Evolutionary conservation across 2,888 invertebrate species (phyloP), one percentile per base, ranked within the genome.

Genomic region (Folsomia manolachei): DNA sequence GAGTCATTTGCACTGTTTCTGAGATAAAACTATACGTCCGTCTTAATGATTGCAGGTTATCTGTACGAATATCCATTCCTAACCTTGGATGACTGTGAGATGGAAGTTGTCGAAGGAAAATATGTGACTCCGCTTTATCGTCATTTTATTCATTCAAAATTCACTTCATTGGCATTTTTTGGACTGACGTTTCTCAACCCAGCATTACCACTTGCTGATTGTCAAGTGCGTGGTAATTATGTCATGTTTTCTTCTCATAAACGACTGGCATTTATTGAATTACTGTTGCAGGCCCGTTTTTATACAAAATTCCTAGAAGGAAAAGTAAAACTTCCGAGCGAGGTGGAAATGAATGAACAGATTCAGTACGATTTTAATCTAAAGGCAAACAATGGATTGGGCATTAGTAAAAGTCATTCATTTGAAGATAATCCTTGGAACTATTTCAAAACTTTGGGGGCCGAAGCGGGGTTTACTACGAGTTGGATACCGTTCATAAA

Each of bases 191-290:
- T 89, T 83, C 90, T 89, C 78, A 90, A 93, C 1, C 91, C 91
- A 82, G 92, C 94, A 0, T 93, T 94, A 83, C 91, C 92, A 72
- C 89, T 93, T 87, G 93, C 92, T 83, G 93, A 95, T 82, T 83
- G 92, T 56, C 95, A 95, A 87, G 56, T 56, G n/a, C 4, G 56
- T 39, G 14, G 14, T n/a, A n/a, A n/a, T n/a, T n/a, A n/a, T n/a
- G n/a, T n/a, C n/a, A n/a, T n/a, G n/a, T n/a, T n/a, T n/a, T n/a
- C 4, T 39, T 39, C 39, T 14, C 7, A 39, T 39, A 39, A 39
- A 14, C 39, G 39, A 39, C 39, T n/a, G 14, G 14, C 39, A 39
- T 39, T n/a, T n/a, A n/a, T n/a, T n/a, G n/a, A n/a, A n/a, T n/a
- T n/a, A n/a, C n/a, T n/a, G n/a, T n/a, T n/a, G n/a, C 84, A 91